Conservation (phyloP, 2,888 invertebrate genomes). For the Calameuta pallipes region DNA sequence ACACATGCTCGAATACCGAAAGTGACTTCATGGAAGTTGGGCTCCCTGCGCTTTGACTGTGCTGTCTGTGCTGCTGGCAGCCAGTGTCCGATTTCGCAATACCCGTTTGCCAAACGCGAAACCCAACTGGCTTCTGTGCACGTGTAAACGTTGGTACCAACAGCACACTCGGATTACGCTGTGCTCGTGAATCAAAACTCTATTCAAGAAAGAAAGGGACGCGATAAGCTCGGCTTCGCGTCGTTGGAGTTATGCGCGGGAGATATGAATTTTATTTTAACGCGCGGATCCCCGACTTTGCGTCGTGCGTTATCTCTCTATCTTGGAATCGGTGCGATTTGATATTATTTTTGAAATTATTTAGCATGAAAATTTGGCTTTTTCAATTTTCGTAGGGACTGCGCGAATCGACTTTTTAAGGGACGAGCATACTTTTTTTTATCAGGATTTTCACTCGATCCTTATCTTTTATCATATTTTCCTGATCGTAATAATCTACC, state of each 20-base stretch:
- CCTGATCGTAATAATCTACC: too few species aligned
- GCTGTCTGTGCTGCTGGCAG: too few species aligned
- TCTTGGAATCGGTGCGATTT: too few species aligned
- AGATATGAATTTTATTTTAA: conserved; percentile 54
- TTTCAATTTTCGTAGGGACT: too few species aligned
- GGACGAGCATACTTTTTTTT: too few species aligned
- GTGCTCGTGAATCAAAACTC: conserved; percentile 51
- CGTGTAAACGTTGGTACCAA: conserved; percentile 27
- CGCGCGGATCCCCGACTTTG: too few species aligned
- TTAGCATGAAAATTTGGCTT: rapidly evolving
- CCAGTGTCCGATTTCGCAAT: conserved; percentile 58
- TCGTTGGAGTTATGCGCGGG: conserved; percentile 43
- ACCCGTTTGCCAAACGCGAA: conserved; percentile 21
- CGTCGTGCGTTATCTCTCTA: too few species aligned
- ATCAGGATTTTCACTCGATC: too few species aligned
- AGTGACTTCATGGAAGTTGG: conserved; percentile 33
- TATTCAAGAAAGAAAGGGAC: conserved; percentile 34
- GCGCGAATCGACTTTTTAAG: too few species aligned
- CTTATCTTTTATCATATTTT: too few species aligned
- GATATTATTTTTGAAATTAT: too few species aligned
- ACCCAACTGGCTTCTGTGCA: conserved; percentile 12
- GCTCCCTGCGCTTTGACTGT: conserved; percentile 40
- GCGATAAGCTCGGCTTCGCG: conserved; percentile 32
- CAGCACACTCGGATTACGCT: conserved; percentile 43
- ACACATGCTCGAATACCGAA: conserved; percentile 52